Evolutionary conservation across 2,113 vertebrate species (phyloP).

Genomic region (Dendrocopos noguchii): DNA sequence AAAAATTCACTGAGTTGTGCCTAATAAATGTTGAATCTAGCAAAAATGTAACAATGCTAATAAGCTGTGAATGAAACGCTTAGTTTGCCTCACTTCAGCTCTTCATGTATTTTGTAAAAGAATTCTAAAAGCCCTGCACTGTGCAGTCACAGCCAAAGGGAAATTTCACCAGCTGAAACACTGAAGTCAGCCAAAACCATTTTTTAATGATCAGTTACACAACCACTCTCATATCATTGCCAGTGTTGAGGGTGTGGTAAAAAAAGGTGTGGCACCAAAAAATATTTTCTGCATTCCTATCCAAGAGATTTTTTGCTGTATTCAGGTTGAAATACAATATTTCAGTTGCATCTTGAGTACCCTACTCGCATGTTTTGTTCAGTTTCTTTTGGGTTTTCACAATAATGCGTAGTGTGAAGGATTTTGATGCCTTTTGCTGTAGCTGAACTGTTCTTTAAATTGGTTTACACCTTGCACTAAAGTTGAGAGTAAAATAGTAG

Average conservation of each 20-base stretch:
- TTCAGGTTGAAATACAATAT: not conserved
- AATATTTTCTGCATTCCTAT: constrained; percentile 35
- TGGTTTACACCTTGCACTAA: not conserved
- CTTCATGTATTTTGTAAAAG: not conserved
- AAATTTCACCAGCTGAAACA: constrained; percentile 18
- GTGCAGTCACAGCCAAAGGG: not conserved
- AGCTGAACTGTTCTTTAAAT: not conserved
- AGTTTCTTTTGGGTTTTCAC: not conserved
- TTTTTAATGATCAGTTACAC: constrained; percentile 47
- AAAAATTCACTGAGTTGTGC: not conserved
- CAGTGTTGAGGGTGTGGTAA: constrained; percentile 58
- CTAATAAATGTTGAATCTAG: not conserved
- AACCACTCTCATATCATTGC: constrained; percentile 28
- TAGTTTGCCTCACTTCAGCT: not conserved
- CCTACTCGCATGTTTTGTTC: not conserved
- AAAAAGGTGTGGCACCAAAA: constrained; percentile 20
- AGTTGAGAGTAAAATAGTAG: not conserved
- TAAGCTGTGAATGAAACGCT: not conserved
- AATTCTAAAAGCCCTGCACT: not conserved
- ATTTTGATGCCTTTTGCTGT: not conserved
- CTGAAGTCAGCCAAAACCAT: constrained; percentile 21
- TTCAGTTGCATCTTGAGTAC: not conserved
- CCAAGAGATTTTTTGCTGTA: not conserved
- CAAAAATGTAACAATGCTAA: not conserved
- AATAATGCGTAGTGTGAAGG: not conserved